These are phyloP conservation scores for Melanotaenia trifasciata DNA, from an alignment of 2,797 vertebrate species.

Conservation along the genomic window DNA sequence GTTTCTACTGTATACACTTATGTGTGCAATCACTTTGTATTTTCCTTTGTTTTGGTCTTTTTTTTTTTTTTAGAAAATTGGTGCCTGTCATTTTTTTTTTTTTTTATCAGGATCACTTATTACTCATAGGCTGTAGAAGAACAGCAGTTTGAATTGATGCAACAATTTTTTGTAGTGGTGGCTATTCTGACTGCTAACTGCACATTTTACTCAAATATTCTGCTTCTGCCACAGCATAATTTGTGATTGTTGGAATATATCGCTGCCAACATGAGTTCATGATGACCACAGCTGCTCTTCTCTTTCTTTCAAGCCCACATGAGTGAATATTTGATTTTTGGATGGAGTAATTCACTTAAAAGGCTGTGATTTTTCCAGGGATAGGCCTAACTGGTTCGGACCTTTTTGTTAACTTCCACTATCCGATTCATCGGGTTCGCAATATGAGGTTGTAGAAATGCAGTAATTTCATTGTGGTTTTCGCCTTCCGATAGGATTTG, in stretches of 20 bases:
- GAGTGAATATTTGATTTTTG: slow-evolving; percentile 27
- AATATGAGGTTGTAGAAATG: slow-evolving; percentile 30
- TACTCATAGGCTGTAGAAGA: slow-evolving; percentile 21
- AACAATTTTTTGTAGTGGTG: slow-evolving; percentile 10
- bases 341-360: slow-evolving; percentile 42
- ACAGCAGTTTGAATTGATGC: slow-evolving; percentile 4
- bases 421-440: slow-evolving; percentile 24
- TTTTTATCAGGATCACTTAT: slow-evolving; percentile 17
- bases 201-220: background rate
- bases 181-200: slow-evolving; percentile 5
- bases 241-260: background rate
- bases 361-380: slow-evolving; percentile 56
- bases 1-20: slow-evolving; percentile 85
- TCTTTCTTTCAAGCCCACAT: slow-evolving; percentile 20
- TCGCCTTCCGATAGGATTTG: slow-evolving; percentile 29
- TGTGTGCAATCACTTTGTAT: slow-evolving; percentile 82
- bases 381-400: slow-evolving; percentile 45
- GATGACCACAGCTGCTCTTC: slow-evolving; percentile 13
- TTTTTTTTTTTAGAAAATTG: slow-evolving; percentile 39
- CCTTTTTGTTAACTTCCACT: slow-evolving; percentile 49
- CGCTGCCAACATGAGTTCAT: slow-evolving; percentile 18
- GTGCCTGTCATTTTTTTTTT: slow-evolving; percentile 25
- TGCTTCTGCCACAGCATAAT: slow-evolving; percentile 17
- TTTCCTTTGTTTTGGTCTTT: slow-evolving; percentile 40
- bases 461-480: slow-evolving; percentile 41